phyloP scores from a whole-genome alignment of 2,113 vertebrate genomes.

The Crotalus viridis region DNA sequence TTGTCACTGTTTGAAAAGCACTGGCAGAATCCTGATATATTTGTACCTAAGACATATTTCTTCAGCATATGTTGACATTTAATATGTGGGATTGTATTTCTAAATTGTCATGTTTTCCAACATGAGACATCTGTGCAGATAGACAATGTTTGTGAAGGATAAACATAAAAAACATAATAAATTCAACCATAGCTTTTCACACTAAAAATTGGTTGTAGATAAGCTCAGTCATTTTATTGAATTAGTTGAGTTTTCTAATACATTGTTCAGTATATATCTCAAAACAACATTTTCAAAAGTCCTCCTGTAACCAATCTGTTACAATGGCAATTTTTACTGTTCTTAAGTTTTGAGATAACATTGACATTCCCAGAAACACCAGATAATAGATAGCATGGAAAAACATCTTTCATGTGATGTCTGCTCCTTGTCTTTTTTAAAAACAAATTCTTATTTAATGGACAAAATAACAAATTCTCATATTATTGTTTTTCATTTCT shows the following conservation, averaged over 20 bases:
- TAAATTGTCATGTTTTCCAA: conserved; percentile 61
- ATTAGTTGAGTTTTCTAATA: conserved; percentile 24
- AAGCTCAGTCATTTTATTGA: not conserved
- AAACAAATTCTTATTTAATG: not conserved
- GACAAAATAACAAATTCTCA: not conserved
- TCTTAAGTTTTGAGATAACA: not conserved
- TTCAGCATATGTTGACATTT: conserved; percentile 58
- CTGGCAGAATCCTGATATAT: conserved; percentile 35
- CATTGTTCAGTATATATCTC: not conserved
- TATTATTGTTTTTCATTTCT: not conserved
- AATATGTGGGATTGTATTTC: conserved; percentile 34
- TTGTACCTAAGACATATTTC: conserved; percentile 48
- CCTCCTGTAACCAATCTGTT: not conserved
- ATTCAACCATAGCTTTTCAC: conserved; percentile 33
- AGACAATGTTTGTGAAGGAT: conserved; percentile 46
- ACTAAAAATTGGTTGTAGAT: conserved; percentile 17
- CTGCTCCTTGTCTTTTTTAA: not conserved
- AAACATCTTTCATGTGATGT: not conserved
- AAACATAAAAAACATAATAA: conserved; percentile 58
- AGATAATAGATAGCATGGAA: not conserved
- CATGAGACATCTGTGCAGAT: conserved; percentile 59
- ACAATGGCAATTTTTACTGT: not conserved
- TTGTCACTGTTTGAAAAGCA: conserved; percentile 1
- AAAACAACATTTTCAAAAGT: not conserved
- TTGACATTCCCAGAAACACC: not conserved